Evolutionary conservation across 2,797 vertebrate genomes (phyloP), one percentile per base, ranked within the genome.

Genomic region (Champsocephalus gunnari): DNA sequence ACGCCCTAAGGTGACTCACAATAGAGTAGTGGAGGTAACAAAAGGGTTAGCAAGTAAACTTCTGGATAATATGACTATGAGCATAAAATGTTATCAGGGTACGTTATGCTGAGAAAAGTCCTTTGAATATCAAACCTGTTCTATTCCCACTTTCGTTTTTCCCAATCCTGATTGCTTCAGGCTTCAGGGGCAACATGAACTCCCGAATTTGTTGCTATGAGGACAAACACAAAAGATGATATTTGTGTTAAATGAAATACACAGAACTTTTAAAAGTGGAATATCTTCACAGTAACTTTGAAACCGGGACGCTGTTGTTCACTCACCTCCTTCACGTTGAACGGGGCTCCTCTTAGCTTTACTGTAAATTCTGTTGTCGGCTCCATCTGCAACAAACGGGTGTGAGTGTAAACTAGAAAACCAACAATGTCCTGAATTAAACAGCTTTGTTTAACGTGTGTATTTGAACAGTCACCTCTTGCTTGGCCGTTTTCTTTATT

Each of bases 101-200:
- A 57, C 4, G 28, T 21, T 43, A 10, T 24, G 41, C 9, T 49
- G 11, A 60, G 24, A 60, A 73, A 60, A 44, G 54, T 8, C 4
- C n/a, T 19, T 71, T 59, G 8, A 34, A 1, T 34, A 16, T 77
- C 70, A 51, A 38, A 51, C 98, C 98, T 55, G 96, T 96, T 49
- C 94, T 96, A 68, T 97, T 97, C 17, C 98, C 97, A 0, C 93
- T 93, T n/a, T 88, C 49, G 0, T 96, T 96, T 75, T 90, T 96
- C 50, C 92, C 95, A 32, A 99, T 96, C 57, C 97, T 89, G 76
- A 99, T 94, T 8, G 96, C 96, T 57, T 92, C 95, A 0, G 98
- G 97, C 59, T 95, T 98, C 89, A 98, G 91, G 0, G 98, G 98
- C 0, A 95, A 88, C 92, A 99, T 96, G 79, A 99, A 99, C 44